Evolutionary conservation across 2,888 invertebrate species (phyloP).

Genomic region (Hirtodrosophila confusa): DNA sequence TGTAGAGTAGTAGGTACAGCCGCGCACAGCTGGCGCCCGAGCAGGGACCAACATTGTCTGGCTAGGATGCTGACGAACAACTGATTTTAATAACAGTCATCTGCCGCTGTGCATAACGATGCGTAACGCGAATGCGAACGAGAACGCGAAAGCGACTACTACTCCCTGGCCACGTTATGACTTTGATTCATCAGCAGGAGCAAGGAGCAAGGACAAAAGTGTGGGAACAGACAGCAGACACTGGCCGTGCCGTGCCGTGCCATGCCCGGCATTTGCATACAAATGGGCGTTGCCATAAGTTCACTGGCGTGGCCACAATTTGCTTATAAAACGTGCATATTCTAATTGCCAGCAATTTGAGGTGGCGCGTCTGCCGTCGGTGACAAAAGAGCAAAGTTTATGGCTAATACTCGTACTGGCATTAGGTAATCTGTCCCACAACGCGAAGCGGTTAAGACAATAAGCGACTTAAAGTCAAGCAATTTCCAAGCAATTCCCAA

Average conservation of each 20-base stretch:
- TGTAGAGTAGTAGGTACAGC: too few species aligned
- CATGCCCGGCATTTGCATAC: slow-evolving; percentile 74
- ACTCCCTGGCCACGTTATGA: slow-evolving; percentile 68
- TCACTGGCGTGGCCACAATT: slow-evolving; percentile 64
- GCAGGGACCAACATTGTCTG: slow-evolving; percentile 39
- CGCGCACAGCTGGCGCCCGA: slow-evolving; percentile 63
- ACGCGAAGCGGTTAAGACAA: slow-evolving; percentile 51
- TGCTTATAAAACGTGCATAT: slow-evolving; percentile 74
- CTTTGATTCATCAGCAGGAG: slow-evolving; percentile 72
- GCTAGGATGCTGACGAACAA: slow-evolving; percentile 63
- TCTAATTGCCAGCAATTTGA: slow-evolving; percentile 75
- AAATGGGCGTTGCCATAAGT: slow-evolving; percentile 83
- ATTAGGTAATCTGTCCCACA: slow-evolving; percentile 41
- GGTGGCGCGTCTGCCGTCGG: slow-evolving; percentile 31
- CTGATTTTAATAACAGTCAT: slow-evolving; percentile 81
- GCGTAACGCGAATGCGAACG: slow-evolving; percentile 70
- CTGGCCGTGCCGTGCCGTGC: slow-evolving; percentile 56
- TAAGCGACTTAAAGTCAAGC: slow-evolving; percentile 47
- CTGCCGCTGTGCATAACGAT: slow-evolving; percentile 82
- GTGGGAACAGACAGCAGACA: slow-evolving; percentile 30
- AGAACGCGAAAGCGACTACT: slow-evolving; percentile 26
- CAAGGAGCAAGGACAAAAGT: slow-evolving; percentile 2
- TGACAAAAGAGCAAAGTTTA: slow-evolving; percentile 56
- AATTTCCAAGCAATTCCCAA: slow-evolving; percentile 34
- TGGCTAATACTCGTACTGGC: slow-evolving; percentile 49